phyloP scores from a whole-genome alignment of 2,113 vertebrate genomes.

The Platichthys flesus region DNA sequence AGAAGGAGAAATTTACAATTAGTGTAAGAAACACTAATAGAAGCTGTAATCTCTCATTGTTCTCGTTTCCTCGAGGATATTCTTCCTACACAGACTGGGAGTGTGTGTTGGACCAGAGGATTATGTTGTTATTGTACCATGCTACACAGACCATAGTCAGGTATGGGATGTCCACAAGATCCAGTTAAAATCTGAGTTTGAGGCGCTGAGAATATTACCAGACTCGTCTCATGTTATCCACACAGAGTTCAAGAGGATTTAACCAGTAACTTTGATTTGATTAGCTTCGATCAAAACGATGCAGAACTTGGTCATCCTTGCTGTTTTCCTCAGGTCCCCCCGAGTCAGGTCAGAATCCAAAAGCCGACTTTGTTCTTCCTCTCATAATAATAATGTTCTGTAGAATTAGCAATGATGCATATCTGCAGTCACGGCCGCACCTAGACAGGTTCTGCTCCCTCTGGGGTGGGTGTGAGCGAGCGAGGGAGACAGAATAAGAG shows the following conservation, averaged over 20 bases:
- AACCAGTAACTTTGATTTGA: too few relatives aligned
- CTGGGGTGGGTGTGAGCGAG: neutral
- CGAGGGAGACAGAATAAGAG: neutral
- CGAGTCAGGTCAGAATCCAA: neutral
- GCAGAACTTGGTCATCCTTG: too few relatives aligned
- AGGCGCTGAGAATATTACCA: too few relatives aligned
- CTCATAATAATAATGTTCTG: neutral
- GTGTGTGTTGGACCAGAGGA: too few relatives aligned
- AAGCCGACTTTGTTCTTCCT: neutral
- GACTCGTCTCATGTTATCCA: too few relatives aligned
- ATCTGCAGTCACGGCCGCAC: constrained; percentile 40
- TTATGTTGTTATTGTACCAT: too few relatives aligned
- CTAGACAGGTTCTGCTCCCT: constrained; percentile 67
- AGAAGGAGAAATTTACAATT: neutral
- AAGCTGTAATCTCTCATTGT: neutral
- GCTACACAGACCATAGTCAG: too few relatives aligned
- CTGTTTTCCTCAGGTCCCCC: too few relatives aligned
- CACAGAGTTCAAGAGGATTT: too few relatives aligned
- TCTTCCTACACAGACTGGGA: neutral
- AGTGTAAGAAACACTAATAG: neutral
- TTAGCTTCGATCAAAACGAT: too few relatives aligned
- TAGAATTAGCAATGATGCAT: constrained; percentile 10
- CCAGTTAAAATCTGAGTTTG: too few relatives aligned
- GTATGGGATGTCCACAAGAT: too few relatives aligned
- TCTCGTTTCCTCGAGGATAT: neutral